Conservation (phyloP, 2,888 invertebrate genomes). For the Apocheima hispidaria region DNA sequence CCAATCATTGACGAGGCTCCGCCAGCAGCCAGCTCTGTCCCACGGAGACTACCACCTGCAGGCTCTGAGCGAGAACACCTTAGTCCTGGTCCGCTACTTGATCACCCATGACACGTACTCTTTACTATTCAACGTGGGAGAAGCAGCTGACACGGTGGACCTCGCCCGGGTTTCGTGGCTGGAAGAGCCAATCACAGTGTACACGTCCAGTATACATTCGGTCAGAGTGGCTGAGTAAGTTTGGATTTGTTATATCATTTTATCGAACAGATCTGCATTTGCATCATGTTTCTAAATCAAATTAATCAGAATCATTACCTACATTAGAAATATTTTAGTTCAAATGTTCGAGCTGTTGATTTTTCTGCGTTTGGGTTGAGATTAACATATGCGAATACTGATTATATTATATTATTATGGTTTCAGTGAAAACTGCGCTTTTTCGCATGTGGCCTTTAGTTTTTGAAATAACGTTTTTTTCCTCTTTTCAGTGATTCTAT, state of each 20-base stretch:
- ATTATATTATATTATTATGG: too few species aligned
- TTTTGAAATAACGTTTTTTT: too few species aligned
- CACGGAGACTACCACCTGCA: conserved; percentile 68
- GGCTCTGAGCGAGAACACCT: conserved; percentile 58
- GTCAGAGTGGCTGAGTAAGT: conserved; percentile 60
- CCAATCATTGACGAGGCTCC: conserved; percentile 80
- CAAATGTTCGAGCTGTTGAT: too few species aligned
- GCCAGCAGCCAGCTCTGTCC: conserved; percentile 72
- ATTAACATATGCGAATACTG: too few species aligned
- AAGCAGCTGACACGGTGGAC: conserved; percentile 65
- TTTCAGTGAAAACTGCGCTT: too few species aligned
- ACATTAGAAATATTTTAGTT: too few species aligned
- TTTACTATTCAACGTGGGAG: conserved; percentile 84
- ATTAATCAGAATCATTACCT: too few species aligned
- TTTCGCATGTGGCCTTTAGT: too few species aligned
- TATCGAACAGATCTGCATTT: not conserved
- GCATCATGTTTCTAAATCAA: too few species aligned
- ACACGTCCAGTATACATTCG: conserved; percentile 67
- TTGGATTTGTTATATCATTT: not conserved
- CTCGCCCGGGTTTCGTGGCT: conserved; percentile 58
- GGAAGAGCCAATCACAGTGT: conserved; percentile 56
- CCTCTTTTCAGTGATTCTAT: conserved; percentile 54
- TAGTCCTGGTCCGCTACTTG: conserved; percentile 62
- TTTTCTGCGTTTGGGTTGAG: too few species aligned
- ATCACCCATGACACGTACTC: conserved; percentile 63